Base-by-base conservation (phyloP, 2,797 vertebrate species). In the Harpagifer antarcticus region DNA sequence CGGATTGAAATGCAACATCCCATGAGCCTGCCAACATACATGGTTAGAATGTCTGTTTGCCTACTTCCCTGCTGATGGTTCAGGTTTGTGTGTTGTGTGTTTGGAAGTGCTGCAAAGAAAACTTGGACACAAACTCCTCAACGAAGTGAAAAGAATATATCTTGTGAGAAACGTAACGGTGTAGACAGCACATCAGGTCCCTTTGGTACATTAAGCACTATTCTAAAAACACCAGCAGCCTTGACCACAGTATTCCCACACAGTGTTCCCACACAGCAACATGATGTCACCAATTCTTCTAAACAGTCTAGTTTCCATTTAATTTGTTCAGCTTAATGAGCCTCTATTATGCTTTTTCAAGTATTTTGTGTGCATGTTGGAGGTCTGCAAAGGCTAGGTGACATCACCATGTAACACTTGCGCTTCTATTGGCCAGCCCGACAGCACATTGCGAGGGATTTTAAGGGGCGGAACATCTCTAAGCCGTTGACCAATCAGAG, bases 71-170 rank as follows among this genome's bases (percentile, higher is more conserved):
- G 66, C 68, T 67, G 79, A 55, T 31, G 1, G 1, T 17, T 67
- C 17, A 50, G 9, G 33, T 72, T 66, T 62, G 31, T 42, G 33
- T 69, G 47, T 45, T 53, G 54, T 23, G 20, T 31, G 17, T 70
- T 43, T 55, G 55, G 33, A 72, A 54, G 44, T 15, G 14, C 6
- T 67, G 67, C 53, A 76, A 75, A 58, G 55, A 75, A 67, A 81
- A 65, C 50, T 16, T 6, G 9, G 53, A 65, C 0, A 50, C 12
- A 74, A 63, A 69, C 27, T 54, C 33, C 27, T 52, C 12, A 31
- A 20, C 17, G 15, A 4, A 16, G 45, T 11, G 43, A 52, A 40
- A 72, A 27, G 49, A 54, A 61, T 9, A 37, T 37, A 16, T 72
- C 54, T 49, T 50, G 48, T 64, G 45, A 57, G 37, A 13, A 65